Base-by-base conservation (phyloP, 2,797 vertebrate species). In the Sebastes umbrosus region DNA sequence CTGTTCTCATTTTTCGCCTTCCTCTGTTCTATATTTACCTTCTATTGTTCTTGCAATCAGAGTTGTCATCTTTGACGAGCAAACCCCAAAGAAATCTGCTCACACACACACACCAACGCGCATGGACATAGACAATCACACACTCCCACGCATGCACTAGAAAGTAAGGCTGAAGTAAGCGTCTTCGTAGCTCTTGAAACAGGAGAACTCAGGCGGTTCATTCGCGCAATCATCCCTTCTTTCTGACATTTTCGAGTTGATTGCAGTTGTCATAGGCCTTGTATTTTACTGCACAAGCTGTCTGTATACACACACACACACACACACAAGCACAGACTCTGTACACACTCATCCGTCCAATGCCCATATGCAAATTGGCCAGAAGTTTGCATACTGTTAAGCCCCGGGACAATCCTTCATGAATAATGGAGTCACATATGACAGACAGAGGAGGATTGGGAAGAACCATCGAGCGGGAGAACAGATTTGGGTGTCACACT, bases 11-110 rank as follows among this genome's bases (percentile, higher is more conserved):
- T 85, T 79, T 76, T 74, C 8, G 10, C 54, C 11, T 66, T 83
- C 82, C 70, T 86, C 60, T 68, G 5, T 79, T 85, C 85, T 86
- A 73, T 83, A 89, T 90, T 87, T 87, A 84, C 58, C 54, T 68
- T 71, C 81, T 86, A 80, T 88, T 92, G 86, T 92, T 84, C 75
- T 69, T 79, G 46, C 83, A 90, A 92, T 93, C 79, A 88, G 43
- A 85, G 71, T 70, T 88, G 86, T 90, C 87, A 87, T 83, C 50
- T 83, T 69, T 88, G 83, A 92, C 80, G 75, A 75, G 75, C 74
- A 73, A 50, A 39, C 18, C 58, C 73, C 66, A 77, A 86, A 36
- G 82, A 80, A 87, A 81, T 80, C 39, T 36, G 59, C 73, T 65
- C 36, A 11, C n/a, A 43, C 57, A 27, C 46, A 27, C 52, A 84